A percentile compares a stretch with the other conserved stretches of the same genome.
Conservation (phyloP, 2,888 invertebrate species). For the Rhamnusium bicolor region DNA sequence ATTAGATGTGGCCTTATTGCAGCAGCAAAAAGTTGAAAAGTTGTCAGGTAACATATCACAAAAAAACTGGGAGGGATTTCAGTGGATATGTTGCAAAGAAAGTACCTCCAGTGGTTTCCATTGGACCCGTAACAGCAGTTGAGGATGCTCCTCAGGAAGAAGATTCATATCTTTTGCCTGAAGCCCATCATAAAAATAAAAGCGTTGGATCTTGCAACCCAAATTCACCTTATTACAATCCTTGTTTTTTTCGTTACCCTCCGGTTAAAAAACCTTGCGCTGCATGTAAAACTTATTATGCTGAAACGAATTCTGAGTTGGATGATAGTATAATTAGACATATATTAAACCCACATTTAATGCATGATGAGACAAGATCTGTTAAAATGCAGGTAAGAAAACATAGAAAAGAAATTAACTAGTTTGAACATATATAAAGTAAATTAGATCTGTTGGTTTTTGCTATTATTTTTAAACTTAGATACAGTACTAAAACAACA, state of each 20-base stretch:
- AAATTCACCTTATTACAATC: background rate
- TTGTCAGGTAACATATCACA: background rate
- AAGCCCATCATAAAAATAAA: background rate
- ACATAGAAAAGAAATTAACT: background rate
- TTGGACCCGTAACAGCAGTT: constrained; percentile 31
- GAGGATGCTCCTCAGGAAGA: constrained; percentile 11
- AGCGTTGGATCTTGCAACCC: constrained; percentile 3
- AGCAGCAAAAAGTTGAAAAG: constrained; percentile 8
- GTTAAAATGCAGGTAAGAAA: constrained; percentile 21
- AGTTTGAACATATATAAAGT: too few relatives aligned
- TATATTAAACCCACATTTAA: constrained; percentile 27
- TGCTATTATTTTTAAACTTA: constrained; percentile 19
- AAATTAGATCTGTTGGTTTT: constrained; percentile 19
- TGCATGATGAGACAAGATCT: constrained; percentile 18
- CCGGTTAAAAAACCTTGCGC: background rate
- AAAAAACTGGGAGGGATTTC: background rate
- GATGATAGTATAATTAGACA: constrained; percentile 36
- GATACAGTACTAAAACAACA: constrained; percentile 37
- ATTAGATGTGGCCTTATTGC: constrained; percentile 44
- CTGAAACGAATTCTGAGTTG: background rate
- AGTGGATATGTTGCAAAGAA: background rate
- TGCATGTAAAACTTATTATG: background rate
- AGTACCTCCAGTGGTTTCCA: background rate
- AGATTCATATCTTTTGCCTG: background rate
- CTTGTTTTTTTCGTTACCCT: background rate